Conservation (phyloP, 2,888 invertebrate species). For the Dasysyrphus albostriatus region DNA sequence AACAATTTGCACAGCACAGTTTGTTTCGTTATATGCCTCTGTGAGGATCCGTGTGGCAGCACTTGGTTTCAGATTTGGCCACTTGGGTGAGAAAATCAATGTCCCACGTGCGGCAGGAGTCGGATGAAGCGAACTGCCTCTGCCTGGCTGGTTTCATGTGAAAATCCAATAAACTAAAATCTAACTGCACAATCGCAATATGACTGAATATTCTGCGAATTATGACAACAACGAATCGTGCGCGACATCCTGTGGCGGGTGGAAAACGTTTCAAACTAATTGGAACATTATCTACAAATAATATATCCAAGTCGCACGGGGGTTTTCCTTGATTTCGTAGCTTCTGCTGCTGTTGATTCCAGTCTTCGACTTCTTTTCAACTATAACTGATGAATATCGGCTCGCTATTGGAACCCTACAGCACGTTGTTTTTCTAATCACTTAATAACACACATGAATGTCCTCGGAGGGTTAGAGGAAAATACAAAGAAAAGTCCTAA, state of each 20-base stretch:
- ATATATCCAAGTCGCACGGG: constrained; percentile 41
- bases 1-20: constrained; percentile 73
- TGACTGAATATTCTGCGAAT: constrained; percentile 71
- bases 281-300: constrained; percentile 74
- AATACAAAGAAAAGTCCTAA: constrained; percentile 20
- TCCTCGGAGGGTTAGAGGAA: neutral
- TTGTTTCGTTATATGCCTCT: constrained; percentile 30
- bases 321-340: constrained; percentile 23
- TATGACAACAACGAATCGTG: constrained; percentile 65
- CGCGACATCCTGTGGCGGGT: constrained; percentile 75
- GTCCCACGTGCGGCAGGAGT: constrained; percentile 65
- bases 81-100: constrained; percentile 73
- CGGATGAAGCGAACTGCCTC: constrained; percentile 42
- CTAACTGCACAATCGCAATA: constrained; percentile 72
- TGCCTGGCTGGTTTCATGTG: constrained; percentile 70
- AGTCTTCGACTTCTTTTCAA: constrained; percentile 5
- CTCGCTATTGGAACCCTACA: constrained; percentile 40
- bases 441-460: constrained; percentile 50
- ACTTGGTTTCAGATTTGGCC: constrained; percentile 23
- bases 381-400: constrained; percentile 42
- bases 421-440: constrained; percentile 56
- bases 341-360: constrained; percentile 39
- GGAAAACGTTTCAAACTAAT: constrained; percentile 75
- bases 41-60: constrained; percentile 44
- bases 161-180: constrained; percentile 75